phyloP scores from a whole-genome alignment of 2,113 vertebrate genomes.

The Noturus placidus region DNA sequence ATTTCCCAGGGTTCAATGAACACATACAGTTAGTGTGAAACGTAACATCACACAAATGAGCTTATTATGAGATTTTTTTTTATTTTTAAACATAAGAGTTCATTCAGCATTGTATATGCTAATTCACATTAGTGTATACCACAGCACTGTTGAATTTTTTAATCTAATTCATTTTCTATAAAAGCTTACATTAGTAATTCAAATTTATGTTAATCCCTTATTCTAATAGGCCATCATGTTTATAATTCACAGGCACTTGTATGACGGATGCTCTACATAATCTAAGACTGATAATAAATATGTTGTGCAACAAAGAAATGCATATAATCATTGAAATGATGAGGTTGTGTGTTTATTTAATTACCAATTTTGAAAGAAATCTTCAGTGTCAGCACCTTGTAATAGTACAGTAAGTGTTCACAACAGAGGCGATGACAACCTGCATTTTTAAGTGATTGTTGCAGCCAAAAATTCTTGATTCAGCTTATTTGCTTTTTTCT shows the following conservation, averaged over 20 bases:
- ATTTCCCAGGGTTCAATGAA: neutral
- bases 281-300: neutral
- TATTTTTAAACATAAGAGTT: neutral
- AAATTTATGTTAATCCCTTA: neutral
- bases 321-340: neutral
- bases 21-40: neutral
- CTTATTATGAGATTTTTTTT: too few relatives aligned
- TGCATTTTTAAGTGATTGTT: neutral
- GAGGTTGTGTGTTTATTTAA: neutral
- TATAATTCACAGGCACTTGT: neutral
- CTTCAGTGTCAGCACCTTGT: neutral
- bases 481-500: too few relatives aligned
- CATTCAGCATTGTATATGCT: neutral
- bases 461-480: too few relatives aligned
- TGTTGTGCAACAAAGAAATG: neutral
- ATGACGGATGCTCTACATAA: neutral
- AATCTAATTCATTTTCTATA: neutral
- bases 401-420: neutral
- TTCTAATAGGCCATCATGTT: neutral
- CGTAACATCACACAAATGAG: neutral
- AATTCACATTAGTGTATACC: neutral
- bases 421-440: neutral
- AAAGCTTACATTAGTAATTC: neutral
- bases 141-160: neutral
- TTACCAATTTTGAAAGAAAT: neutral